These are phyloP conservation scores for Palythoa caribaeorum DNA, from an alignment of 92 coral and sea anemone species.

Conservation along the genomic window DNA sequence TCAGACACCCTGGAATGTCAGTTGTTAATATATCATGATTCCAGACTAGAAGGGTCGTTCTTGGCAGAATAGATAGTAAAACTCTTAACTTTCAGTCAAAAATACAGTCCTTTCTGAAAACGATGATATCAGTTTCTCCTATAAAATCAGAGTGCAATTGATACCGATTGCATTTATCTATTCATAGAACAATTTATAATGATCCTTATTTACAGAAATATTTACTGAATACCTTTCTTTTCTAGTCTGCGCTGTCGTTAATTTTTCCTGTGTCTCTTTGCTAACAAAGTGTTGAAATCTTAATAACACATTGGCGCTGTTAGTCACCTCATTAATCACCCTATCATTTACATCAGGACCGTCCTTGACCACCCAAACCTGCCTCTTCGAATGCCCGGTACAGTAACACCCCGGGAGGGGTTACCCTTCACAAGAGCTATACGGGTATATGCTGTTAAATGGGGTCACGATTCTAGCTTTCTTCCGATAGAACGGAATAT, in stretches of 20 bases:
- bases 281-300: background rate
- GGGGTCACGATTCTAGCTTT: too few species aligned
- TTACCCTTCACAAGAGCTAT: background rate
- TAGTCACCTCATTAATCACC: background rate
- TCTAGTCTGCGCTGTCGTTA: background rate
- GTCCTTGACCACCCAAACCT: too few species aligned
- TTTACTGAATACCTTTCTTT: background rate
- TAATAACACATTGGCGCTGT: background rate
- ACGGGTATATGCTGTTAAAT: too few species aligned
- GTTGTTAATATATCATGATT: too few species aligned
- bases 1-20: background rate
- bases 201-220: background rate
- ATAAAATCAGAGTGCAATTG: background rate
- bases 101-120: background rate
- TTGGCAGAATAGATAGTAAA: background rate
- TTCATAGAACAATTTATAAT: too few species aligned
- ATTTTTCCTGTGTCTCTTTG: background rate
- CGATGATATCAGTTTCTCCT: background rate
- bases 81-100: background rate
- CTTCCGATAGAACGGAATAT: too few species aligned
- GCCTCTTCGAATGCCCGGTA: background rate
- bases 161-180: too few species aligned
- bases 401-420: background rate
- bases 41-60: background rate
- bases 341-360: too few species aligned